phyloP scores from a whole-genome alignment of 2,797 vertebrate genomes.

The Morelia viridis region DNA sequence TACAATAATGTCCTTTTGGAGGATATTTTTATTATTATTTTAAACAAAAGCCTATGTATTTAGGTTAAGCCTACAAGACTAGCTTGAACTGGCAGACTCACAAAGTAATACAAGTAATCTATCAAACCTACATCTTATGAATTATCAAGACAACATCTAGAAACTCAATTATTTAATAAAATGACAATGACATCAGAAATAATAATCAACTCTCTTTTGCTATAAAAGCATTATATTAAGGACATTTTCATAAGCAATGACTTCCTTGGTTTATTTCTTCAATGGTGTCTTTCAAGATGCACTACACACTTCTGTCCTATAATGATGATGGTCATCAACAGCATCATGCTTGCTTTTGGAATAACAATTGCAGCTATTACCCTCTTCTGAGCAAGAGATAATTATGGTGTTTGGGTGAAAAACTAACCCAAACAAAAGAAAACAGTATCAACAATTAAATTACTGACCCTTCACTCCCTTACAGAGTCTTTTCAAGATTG shows the following conservation, averaged over 20 bases:
- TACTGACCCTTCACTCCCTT: neutral
- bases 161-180: neutral
- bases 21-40: neutral
- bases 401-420: neutral
- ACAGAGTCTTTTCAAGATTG: neutral
- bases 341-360: neutral
- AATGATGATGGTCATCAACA: neutral
- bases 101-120: neutral
- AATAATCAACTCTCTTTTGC: neutral
- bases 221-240: neutral
- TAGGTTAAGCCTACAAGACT: neutral
- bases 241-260: neutral
- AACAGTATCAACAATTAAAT: neutral
- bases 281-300: neutral
- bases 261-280: neutral
- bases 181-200: neutral
- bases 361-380: neutral
- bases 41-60: rapidly evolving
- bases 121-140: neutral
- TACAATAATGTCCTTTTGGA: neutral
- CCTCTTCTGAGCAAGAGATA: neutral
- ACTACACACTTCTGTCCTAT: neutral
- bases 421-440: conserved; percentile 8
- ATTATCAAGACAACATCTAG: neutral
- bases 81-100: neutral